Percentiles rank a stretch among this genome's conserved stretches.
Conservation (phyloP, 2,797 vertebrate genomes). For the Centroberyx gerrardi region DNA sequence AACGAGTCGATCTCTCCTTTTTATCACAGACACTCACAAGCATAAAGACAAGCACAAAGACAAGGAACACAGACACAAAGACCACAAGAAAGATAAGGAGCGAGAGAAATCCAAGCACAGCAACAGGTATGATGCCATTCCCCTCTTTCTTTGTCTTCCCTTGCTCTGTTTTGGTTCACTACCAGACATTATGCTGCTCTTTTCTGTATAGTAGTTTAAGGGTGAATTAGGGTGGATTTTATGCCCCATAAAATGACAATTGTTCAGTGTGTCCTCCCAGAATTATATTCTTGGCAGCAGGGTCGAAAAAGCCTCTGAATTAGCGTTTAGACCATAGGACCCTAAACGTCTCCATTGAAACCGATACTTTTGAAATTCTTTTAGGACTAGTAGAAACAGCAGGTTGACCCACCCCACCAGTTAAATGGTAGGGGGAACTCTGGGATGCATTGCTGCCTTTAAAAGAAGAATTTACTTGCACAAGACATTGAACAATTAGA, state of each 20-base stretch:
- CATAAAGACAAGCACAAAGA: slow-evolving; percentile 98
- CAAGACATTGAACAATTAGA: no score
- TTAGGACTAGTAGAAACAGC: no score
- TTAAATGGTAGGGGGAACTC: no score
- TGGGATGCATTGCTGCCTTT: no score
- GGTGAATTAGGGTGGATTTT: not conserved
- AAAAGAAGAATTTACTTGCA: no score
- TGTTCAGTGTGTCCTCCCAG: slow-evolving; percentile 9
- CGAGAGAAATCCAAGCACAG: slow-evolving; percentile 93
- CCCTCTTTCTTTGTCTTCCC: not conserved
- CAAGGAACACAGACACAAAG: slow-evolving; percentile 96
- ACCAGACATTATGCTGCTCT: not conserved
- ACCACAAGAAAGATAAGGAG: slow-evolving; percentile 97
- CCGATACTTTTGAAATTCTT: no score
- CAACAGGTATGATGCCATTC: slow-evolving; percentile 89
- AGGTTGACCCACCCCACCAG: no score
- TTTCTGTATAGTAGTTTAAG: not conserved
- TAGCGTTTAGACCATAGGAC: no score
- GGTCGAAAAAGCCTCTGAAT: no score
- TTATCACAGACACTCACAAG: slow-evolving; percentile 92
- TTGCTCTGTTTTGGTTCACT: not conserved
- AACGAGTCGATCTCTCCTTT: slow-evolving; percentile 35
- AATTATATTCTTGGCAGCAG: no score
- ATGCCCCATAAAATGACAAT: no score
- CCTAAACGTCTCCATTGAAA: no score